Percentiles rank a stretch among this genome's conserved stretches.
Evolutionary conservation across 2,113 vertebrate species (phyloP).

Genomic region (Sturnus vulgaris): DNA sequence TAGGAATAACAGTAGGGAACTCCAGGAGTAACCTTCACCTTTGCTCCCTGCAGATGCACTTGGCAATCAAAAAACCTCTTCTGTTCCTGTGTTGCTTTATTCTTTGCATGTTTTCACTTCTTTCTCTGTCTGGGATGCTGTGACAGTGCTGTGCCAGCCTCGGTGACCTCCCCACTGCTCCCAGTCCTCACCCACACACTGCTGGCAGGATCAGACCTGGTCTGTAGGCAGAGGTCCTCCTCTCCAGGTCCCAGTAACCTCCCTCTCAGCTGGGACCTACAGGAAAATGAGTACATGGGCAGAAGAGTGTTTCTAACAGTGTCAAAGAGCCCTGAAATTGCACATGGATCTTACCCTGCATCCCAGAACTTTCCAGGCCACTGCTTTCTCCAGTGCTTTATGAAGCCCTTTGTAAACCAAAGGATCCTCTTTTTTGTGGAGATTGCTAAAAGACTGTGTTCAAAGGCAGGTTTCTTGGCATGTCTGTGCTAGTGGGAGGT

Average conservation of each 20-base stretch:
- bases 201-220: background rate
- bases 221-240: background rate
- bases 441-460: background rate
- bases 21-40: background rate
- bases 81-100: background rate
- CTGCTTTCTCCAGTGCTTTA: background rate
- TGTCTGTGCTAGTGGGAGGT: background rate
- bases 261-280: background rate
- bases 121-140: background rate
- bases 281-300: background rate
- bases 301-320: background rate
- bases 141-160: background rate
- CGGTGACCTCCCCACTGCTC: background rate
- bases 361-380: background rate
- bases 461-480: background rate
- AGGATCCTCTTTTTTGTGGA: background rate
- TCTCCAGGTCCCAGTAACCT: background rate
- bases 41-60: background rate
- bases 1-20: background rate
- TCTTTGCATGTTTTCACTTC: background rate
- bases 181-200: background rate
- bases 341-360: accelerated
- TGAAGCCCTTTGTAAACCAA: background rate
- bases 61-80: background rate
- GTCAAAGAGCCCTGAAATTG: background rate